phyloP scores from a whole-genome alignment of 2,113 vertebrate species.

The Zosterops lateralis region DNA sequence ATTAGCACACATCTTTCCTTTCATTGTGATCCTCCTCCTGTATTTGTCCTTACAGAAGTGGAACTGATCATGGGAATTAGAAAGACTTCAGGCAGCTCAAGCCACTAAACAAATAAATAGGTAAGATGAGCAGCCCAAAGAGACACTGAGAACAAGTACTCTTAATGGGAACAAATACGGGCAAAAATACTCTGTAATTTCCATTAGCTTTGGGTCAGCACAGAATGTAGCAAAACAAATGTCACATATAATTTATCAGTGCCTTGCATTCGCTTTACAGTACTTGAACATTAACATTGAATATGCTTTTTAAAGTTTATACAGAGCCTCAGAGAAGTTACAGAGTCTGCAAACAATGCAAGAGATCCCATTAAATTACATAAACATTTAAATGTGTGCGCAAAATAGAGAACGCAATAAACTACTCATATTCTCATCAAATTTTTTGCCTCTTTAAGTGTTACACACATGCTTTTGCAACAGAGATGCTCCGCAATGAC shows the following conservation, averaged over 20 bases:
- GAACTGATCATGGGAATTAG: neutral
- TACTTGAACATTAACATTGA: neutral
- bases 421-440: neutral
- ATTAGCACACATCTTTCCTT: neutral
- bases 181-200: neutral
- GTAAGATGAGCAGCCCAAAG: neutral
- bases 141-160: neutral
- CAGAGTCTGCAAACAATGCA: neutral
- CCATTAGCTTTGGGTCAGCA: neutral
- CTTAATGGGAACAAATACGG: neutral
- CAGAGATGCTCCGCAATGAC: neutral
- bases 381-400: neutral
- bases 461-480: neutral
- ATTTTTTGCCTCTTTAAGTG: neutral
- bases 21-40: neutral
- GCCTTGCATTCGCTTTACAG: neutral
- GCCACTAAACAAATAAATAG: neutral
- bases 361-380: neutral
- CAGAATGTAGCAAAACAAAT: neutral
- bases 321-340: neutral
- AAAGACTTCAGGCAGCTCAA: neutral
- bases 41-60: neutral
- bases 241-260: slow-evolving; percentile 15
- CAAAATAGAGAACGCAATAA: neutral
- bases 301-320: neutral